phyloP scores from a whole-genome alignment of 2,113 vertebrate species.

The Saccopteryx bilineata region DNA sequence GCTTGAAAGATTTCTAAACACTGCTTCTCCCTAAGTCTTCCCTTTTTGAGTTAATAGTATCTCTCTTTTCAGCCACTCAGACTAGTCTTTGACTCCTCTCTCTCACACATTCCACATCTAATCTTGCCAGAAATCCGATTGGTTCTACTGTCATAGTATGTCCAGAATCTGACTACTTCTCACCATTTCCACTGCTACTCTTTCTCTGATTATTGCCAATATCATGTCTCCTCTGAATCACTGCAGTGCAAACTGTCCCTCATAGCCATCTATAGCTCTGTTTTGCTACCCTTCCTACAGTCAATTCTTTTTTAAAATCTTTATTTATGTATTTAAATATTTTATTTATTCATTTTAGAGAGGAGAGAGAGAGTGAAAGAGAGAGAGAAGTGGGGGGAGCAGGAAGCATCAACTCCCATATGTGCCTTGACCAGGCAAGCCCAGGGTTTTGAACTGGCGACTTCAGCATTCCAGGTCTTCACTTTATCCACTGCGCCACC shows the following conservation, averaged over 20 bases:
- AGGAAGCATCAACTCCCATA: too few species aligned
- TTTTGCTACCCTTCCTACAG: background rate
- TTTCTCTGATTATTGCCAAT: background rate
- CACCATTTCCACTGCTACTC: background rate
- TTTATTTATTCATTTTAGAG: too few species aligned
- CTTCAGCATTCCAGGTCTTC: too few species aligned
- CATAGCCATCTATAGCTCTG: background rate
- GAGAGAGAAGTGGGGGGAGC: too few species aligned
- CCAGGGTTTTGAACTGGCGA: too few species aligned
- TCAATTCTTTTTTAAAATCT: background rate
- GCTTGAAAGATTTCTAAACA: background rate
- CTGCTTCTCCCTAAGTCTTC: background rate
- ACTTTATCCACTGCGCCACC: too few species aligned
- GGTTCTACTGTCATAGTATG: background rate
- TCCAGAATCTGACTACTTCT: background rate
- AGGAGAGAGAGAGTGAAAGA: too few species aligned
- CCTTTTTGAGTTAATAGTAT: background rate
- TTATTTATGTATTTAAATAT: too few species aligned
- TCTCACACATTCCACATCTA: background rate
- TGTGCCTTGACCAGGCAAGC: too few species aligned
- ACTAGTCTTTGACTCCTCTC: background rate
- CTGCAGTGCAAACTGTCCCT: background rate
- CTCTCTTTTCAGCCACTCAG: background rate
- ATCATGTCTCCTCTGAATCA: background rate
- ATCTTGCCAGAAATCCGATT: background rate